Base-by-base conservation (phyloP, 2,888 invertebrate species). In the Mesorhabditis sp. region DNA sequence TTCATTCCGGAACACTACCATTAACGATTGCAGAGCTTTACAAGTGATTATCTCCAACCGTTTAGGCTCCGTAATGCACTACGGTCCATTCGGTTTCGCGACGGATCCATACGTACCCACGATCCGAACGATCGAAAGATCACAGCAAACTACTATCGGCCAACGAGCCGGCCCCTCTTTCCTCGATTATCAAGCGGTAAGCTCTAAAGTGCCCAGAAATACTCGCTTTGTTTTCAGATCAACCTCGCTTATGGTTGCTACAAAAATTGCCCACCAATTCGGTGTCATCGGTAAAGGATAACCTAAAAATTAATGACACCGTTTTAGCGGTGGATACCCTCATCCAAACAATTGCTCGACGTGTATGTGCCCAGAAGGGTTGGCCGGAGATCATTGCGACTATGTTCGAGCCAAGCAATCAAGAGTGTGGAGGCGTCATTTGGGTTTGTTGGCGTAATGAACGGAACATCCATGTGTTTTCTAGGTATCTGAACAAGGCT, bases 31-130 rank as follows among this genome's bases (percentile, higher is more conserved):
- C 28, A 28, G 28, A 28, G 28, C 28, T 28, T 28, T 28, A 28
- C 28, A 28, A 28, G 28, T 28, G 28, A 28, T 1, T 28, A 28
- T 28, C 28, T 28, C 28, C 2, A 28, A 28, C 28, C 28, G 28
- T 45, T 7, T 61, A 78, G 80, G 80, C 7, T 80, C 77, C 13
- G 82, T 82, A 50, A 82, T 82, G 85, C 85, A 85, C 69, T 85
- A 86, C 70, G 83, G 82, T 43, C 80, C 82, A 1, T 85, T 75
- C 69, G 83, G 83, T 0, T 85, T 85, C 70, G 83, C 85, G 10
- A 70, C 77, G 3, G 80, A 85, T 66, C 82, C 82, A 0, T 81
- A 83, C 67, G 73, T 76, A 0, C 83, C 83, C 4, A 82, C 83
- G 0, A 83, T 85, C 50, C 71, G 81, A 15, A 83, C 84, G 3